phyloP scores from a whole-genome alignment of 2,888 invertebrate genomes.

The Aporophyla lueneburgensis region DNA sequence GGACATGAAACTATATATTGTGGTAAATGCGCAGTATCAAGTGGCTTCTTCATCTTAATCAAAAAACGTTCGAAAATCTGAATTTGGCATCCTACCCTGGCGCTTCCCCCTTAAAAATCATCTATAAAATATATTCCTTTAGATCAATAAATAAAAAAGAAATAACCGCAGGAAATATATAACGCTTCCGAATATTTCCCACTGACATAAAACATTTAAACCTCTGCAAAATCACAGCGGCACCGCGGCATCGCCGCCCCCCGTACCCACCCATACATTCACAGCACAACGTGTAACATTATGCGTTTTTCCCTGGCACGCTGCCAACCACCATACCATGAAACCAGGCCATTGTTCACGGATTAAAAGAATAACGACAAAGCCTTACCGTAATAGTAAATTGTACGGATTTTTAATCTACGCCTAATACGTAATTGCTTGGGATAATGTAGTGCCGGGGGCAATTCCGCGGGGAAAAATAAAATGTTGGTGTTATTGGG shows the following conservation, averaged over 20 bases:
- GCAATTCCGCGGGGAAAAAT: constrained; percentile 14
- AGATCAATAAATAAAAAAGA: background rate
- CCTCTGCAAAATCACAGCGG: constrained; percentile 42
- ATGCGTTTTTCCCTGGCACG: constrained; percentile 71
- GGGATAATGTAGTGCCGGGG: background rate
- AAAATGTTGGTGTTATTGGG: constrained; percentile 15
- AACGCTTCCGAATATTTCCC: background rate
- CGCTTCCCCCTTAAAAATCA: background rate
- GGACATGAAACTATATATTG: background rate
- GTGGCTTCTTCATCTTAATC: too few species aligned
- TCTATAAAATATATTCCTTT: background rate
- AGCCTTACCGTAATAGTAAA: constrained; percentile 45
- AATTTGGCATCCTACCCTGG: too few species aligned
- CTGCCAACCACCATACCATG: constrained; percentile 65
- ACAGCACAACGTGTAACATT: constrained; percentile 56
- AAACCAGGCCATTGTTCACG: constrained; percentile 69
- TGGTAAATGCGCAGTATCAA: too few species aligned
- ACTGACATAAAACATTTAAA: constrained; percentile 37
- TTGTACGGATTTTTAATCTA: constrained; percentile 42
- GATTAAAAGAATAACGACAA: constrained; percentile 63
- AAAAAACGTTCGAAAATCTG: too few species aligned
- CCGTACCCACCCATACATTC: constrained; percentile 51
- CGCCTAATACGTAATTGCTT: constrained; percentile 17
- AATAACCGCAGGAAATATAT: background rate
- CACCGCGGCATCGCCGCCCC: constrained; percentile 39